Evolutionary conservation across 2,797 vertebrate genomes (phyloP).

Genomic region (Pogoniulus pusillus): DNA sequence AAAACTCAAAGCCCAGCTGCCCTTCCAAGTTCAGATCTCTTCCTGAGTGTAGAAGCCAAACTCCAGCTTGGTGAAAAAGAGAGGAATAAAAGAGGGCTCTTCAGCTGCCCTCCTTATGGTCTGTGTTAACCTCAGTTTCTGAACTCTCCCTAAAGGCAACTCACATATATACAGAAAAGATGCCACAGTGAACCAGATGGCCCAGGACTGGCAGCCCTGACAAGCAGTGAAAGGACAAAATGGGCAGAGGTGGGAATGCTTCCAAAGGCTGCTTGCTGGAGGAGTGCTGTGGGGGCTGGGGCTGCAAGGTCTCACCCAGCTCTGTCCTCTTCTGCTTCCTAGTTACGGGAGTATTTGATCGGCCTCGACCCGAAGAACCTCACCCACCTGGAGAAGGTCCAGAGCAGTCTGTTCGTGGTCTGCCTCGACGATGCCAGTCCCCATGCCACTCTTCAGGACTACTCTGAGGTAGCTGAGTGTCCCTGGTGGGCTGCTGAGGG

Average conservation of each 20-base stretch:
- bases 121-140: slow-evolving; percentile 27
- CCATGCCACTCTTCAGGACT: slow-evolving; percentile 85
- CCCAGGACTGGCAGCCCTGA: slow-evolving; percentile 86
- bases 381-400: slow-evolving; percentile 87
- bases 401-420: slow-evolving; percentile 86
- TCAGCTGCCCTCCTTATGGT: neutral
- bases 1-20: neutral
- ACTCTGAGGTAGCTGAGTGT: slow-evolving; percentile 80
- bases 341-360: slow-evolving; percentile 91
- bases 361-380: slow-evolving; percentile 88
- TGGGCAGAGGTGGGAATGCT: slow-evolving; percentile 88
- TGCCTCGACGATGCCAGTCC: slow-evolving; percentile 87
- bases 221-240: slow-evolving; percentile 87
- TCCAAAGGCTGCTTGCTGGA: neutral
- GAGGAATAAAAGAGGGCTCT: neutral
- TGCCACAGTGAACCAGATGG: slow-evolving; percentile 85
- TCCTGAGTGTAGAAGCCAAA: neutral
- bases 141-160: slow-evolving; percentile 80
- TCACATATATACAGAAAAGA: slow-evolving; percentile 81
- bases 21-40: neutral
- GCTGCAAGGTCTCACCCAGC: neutral
- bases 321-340: slow-evolving; percentile 20
- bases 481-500: neutral
- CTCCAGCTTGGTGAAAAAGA: neutral
- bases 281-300: neutral